A percentile compares a stretch with the other conserved stretches of the same genome.
Evolutionary conservation across 1,140 invertebrate species (phyloP).

Genomic region (Cephus cinctus): DNA sequence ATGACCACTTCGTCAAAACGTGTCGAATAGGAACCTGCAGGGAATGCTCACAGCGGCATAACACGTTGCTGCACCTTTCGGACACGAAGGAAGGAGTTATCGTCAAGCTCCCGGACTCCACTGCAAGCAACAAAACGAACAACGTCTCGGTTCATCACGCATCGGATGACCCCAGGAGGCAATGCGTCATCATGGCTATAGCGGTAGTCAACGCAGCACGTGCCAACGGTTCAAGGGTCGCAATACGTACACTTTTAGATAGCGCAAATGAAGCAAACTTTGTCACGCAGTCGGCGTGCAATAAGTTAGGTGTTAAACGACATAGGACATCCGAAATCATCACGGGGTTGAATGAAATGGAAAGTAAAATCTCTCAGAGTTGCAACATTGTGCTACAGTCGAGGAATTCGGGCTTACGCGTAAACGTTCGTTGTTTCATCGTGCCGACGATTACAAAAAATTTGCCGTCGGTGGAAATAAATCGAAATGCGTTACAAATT

Average conservation of each 20-base stretch:
- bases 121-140: too few species aligned
- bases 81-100: not conserved
- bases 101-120: too few species aligned
- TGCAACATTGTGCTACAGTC: slow-evolving; percentile 1
- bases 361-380: not conserved
- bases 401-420: not conserved
- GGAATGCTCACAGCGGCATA: slow-evolving; percentile 12
- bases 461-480: slow-evolving; percentile 6
- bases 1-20: slow-evolving; percentile 14
- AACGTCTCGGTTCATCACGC: too few species aligned
- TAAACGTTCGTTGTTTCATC: not conserved
- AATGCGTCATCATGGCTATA: too few species aligned
- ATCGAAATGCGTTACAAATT: slow-evolving; percentile 1
- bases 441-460: slow-evolving; percentile 2
- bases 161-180: too few species aligned
- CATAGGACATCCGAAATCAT: not conserved
- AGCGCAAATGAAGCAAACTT: slow-evolving; percentile 10
- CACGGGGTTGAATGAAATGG: slow-evolving; percentile 5
- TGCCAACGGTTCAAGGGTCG: not conserved
- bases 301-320: slow-evolving; percentile 11
- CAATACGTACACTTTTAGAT: slow-evolving; percentile 11
- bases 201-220: slow-evolving; percentile 7
- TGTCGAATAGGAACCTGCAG: slow-evolving; percentile 18
- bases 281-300: slow-evolving; percentile 9
- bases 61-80: slow-evolving; percentile 8